Evolutionary conservation across 2,113 vertebrate genomes (phyloP), one percentile per base, ranked within the genome.

Genomic region (Paralichthys olivaceus): DNA sequence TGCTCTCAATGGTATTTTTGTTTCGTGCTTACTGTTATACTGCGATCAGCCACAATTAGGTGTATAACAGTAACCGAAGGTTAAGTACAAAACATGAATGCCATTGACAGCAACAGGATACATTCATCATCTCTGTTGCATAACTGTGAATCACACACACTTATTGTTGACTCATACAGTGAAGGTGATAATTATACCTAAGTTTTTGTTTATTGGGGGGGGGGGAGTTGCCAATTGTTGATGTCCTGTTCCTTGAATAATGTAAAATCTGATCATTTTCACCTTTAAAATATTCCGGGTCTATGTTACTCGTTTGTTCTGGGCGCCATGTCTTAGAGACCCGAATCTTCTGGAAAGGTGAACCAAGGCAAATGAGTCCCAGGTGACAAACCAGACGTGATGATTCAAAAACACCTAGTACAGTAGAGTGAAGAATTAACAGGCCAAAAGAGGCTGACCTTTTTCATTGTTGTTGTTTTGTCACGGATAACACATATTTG

Each of bases 51-150:
- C 55, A 56, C 55, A 56, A 26, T 17, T 25, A 56, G 55, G 55
- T 56, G 55, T 26, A 14, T 14, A 25, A 26, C 55, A 28, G 23
- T 56, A 15, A 56, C 55, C 5, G 3, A n/a, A 20, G 29, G 29
- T 12, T 37, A 23, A 15, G 60, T 14, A 25, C 13, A 43, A 40
- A 43, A 62, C 60, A 43, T 23, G 11, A 59, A 59, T 29, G 28
- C 56, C 26, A 23, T 58, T 29, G 37, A 62, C 60, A 43, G 60
- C 22, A n/a, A 20, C 55, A 69, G 28, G 65, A 70, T 75, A 59
- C 71, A 75, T 79, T 83, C 53, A 22, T 63, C 34, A 59, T 25
- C 28, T 75, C 8, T 72, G 54, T 79, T 87, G 70, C 72, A 68
- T 70, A 75, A 84, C 61, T 56, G 0, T 76, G 70, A 78, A 7